A percentile compares a stretch with the other conserved stretches of the same genome.
phyloP scores from a whole-genome alignment of 1,140 invertebrate species.

The Zaprionus camerounensis region DNA sequence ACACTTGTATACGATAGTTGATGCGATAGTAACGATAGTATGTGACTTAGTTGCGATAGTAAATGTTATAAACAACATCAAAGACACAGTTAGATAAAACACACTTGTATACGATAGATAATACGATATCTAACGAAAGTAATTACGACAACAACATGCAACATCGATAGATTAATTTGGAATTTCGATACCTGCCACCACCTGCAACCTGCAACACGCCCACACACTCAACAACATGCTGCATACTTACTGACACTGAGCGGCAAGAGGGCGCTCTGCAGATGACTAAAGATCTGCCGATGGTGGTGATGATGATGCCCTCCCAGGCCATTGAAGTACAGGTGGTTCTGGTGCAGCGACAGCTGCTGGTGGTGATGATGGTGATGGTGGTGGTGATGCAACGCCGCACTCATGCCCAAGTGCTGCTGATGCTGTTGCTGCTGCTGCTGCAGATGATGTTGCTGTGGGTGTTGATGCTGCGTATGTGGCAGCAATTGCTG shows the following conservation, averaged over 20 bases:
- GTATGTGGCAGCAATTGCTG: constrained; percentile 37
- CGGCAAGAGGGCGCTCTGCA: constrained; percentile 81
- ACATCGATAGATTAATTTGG: constrained; percentile 44
- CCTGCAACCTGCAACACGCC: neutral
- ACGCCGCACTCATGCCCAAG: constrained; percentile 43
- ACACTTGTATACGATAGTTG: neutral
- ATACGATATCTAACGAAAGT: neutral
- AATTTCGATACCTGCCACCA: neutral
- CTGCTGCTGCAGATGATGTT: constrained; percentile 49
- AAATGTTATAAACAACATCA: neutral
- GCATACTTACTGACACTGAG: constrained; percentile 83
- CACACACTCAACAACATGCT: neutral
- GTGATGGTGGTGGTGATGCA: constrained; percentile 78
- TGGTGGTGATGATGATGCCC: constrained; percentile 76
- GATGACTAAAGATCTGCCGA: constrained; percentile 80
- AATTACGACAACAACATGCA: constrained; percentile 47
- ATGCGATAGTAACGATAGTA: neutral
- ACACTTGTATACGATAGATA: neutral
- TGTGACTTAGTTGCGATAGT: neutral
- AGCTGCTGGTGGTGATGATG: constrained; percentile 81
- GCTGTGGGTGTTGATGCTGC: constrained; percentile 42
- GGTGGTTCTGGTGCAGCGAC: constrained; percentile 82
- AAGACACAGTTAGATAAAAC: constrained; percentile 30
- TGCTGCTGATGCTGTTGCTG: constrained; percentile 48
- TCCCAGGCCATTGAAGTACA: constrained; percentile 78